Conservation (phyloP, 2,888 invertebrate genomes). For the Timema cristinae region DNA sequence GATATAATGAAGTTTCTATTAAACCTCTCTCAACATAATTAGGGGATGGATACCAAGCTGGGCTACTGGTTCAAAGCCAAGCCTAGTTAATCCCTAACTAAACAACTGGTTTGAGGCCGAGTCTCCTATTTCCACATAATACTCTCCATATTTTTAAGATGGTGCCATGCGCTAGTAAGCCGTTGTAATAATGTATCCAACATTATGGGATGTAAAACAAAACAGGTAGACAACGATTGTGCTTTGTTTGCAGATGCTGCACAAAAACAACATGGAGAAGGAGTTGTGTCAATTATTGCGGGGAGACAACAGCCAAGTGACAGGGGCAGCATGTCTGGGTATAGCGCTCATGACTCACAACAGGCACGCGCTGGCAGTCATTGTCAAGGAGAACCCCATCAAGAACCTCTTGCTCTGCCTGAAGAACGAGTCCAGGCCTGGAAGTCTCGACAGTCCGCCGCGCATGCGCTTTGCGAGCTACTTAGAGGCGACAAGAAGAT, state of each 20-base stretch:
- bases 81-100: no score
- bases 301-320: neutral
- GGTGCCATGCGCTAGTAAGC: no score
- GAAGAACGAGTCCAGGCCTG: neutral
- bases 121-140: no score
- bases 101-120: no score
- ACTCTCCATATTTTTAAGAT: no score
- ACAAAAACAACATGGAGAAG: neutral
- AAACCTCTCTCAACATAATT: no score
- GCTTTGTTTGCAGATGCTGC: conserved; percentile 2
- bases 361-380: neutral
- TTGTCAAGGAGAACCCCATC: neutral
- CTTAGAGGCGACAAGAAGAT: neutral
- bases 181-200: no score
- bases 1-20: no score
- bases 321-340: neutral
- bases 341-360: neutral
- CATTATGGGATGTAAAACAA: no score
- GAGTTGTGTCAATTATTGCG: neutral
- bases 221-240: no score
- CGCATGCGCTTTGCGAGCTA: conserved; percentile 10
- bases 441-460: neutral
- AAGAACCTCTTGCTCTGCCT: neutral
- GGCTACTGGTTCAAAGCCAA: no score
- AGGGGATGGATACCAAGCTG: no score